Percentiles rank a stretch among this genome's conserved stretches.
Evolutionary conservation across 2,113 vertebrate species (phyloP).

Genomic region (Pituophis catenifer): DNA sequence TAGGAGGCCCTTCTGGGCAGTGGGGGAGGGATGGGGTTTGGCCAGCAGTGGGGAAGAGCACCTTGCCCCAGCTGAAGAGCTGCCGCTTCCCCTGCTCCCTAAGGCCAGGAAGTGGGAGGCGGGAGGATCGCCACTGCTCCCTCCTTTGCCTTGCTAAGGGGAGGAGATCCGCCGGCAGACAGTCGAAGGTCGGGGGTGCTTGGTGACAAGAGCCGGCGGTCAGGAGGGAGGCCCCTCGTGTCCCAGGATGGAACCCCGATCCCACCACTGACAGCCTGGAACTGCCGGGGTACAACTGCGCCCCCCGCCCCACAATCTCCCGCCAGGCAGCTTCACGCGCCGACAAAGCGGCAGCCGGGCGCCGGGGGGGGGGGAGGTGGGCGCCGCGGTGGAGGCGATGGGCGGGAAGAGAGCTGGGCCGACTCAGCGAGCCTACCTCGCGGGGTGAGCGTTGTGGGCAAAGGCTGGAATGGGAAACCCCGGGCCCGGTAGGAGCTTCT

Average conservation of each 20-base stretch:
- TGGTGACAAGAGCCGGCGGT: too few species aligned
- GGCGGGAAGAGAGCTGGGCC: background rate
- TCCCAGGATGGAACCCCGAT: too few species aligned
- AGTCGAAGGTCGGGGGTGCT: too few species aligned
- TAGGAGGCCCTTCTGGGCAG: background rate
- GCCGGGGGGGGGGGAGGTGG: too few species aligned
- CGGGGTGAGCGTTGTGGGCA: background rate
- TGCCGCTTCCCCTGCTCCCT: background rate
- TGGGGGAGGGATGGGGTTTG: background rate
- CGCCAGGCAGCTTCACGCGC: too few species aligned
- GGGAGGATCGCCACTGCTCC: background rate
- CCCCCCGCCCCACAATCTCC: too few species aligned
- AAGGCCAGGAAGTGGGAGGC: too few species aligned
- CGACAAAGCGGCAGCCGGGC: too few species aligned
- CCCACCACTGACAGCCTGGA: too few species aligned
- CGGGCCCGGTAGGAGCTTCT: background rate
- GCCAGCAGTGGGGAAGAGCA: background rate
- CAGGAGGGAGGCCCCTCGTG: background rate
- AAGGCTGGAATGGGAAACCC: background rate
- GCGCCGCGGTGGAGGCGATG: background rate
- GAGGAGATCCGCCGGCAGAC: background rate
- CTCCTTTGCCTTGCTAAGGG: background rate
- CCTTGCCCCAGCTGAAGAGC: background rate
- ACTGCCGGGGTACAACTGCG: too few species aligned
- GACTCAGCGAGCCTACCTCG: background rate